A percentile compares a stretch with the other conserved stretches of the same genome.
These are phyloP conservation scores for Sinocyclocheilus anshuiensis DNA, from an alignment of 2,113 vertebrate genomes.

Conservation along the genomic window DNA sequence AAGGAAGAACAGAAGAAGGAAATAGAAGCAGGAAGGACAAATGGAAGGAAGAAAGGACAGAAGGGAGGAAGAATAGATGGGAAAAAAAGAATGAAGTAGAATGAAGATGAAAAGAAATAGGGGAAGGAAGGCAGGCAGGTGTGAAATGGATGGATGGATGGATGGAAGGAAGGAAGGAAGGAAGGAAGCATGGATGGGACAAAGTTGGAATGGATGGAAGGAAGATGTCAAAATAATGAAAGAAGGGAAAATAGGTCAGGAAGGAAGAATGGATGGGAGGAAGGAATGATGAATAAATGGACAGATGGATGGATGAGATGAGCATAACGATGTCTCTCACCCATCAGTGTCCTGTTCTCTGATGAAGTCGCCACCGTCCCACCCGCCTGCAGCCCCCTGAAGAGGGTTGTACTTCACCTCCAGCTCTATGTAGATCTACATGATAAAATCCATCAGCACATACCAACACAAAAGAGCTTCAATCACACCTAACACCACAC, in stretches of 20 bases:
- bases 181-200: neutral
- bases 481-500: neutral
- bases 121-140: neutral
- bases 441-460: slow-evolving; percentile 23
- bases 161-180: neutral
- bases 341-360: slow-evolving; percentile 65
- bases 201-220: neutral
- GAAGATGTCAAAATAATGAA: neutral
- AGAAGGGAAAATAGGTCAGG: neutral
- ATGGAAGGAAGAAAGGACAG: neutral
- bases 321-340: slow-evolving; percentile 48
- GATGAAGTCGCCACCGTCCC: slow-evolving; percentile 84
- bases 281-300: neutral
- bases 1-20: neutral
- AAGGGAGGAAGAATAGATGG: neutral
- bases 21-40: neutral
- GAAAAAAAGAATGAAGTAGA: neutral
- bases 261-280: neutral
- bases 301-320: neutral
- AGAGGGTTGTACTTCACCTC: slow-evolving; percentile 86
- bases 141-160: neutral
- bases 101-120: neutral
- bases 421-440: slow-evolving; percentile 88
- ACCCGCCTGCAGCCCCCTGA: slow-evolving; percentile 81
- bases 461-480: neutral